phyloP scores from a whole-genome alignment of 2,888 invertebrate species.

The Podabrus alpinus region DNA sequence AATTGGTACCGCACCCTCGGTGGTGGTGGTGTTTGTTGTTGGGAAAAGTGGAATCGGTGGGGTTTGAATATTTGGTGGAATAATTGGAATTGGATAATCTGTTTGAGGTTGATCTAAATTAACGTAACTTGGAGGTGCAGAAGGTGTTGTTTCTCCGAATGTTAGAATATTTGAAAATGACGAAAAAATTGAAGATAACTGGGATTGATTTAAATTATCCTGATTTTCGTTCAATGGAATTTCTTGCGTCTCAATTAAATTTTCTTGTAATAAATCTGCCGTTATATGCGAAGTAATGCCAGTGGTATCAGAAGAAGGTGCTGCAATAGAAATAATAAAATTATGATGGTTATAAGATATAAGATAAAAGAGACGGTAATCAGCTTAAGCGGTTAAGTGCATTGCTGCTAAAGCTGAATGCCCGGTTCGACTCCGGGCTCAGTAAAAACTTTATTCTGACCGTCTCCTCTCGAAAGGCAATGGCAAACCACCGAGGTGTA shows the following conservation, averaged over 20 bases:
- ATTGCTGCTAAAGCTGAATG: too few species aligned
- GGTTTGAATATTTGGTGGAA: not conserved
- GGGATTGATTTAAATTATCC: slow-evolving; percentile 29
- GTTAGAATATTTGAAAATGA: slow-evolving; percentile 62
- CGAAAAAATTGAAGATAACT: slow-evolving; percentile 66
- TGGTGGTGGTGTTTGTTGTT: not conserved
- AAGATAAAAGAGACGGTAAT: too few species aligned
- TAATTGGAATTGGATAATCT: not conserved
- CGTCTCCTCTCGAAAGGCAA: too few species aligned
- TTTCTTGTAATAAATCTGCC: not conserved
- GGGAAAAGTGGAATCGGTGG: not conserved
- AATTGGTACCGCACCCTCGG: not conserved
- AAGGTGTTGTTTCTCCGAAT: not conserved
- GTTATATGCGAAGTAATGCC: not conserved
- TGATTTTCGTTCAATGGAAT: not conserved
- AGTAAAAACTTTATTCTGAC: too few species aligned
- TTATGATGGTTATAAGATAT: not conserved
- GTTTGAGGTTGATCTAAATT: not conserved
- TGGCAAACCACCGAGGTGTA: too few species aligned
- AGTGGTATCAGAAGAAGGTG: not conserved
- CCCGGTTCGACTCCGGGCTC: too few species aligned
- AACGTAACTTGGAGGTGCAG: not conserved
- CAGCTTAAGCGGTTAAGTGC: too few species aligned
- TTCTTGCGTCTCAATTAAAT: not conserved
- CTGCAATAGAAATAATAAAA: not conserved